These are phyloP conservation scores for Chloropsis hardwickii DNA, from an alignment of 2,113 vertebrate species.

Conservation along the genomic window DNA sequence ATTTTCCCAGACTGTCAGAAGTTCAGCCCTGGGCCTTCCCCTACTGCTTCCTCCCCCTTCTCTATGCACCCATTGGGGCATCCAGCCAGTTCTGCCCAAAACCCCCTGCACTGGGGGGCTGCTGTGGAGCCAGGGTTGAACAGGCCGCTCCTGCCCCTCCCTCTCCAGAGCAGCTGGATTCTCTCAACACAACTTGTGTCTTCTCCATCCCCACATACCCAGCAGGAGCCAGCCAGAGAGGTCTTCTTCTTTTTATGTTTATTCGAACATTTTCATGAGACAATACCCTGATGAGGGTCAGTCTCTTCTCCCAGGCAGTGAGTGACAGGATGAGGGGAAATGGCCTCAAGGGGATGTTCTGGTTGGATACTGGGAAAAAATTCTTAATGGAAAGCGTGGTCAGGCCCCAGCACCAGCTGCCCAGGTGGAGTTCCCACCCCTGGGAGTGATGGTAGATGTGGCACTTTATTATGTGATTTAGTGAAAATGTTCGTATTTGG, in stretches of 20 bases:
- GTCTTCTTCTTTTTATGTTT: not conserved
- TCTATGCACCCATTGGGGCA: not conserved
- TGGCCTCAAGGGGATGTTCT: not conserved
- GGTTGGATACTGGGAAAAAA: not conserved
- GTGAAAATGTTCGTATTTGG: not conserved
- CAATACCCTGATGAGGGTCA: rapidly evolving
- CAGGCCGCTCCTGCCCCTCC: not conserved
- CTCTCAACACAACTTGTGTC: not conserved
- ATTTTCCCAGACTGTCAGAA: not conserved
- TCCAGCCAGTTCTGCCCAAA: not conserved
- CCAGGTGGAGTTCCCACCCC: not conserved
- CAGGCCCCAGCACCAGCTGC: not conserved
- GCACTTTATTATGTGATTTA: not conserved
- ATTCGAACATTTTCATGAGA: not conserved
- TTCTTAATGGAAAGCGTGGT: no score
- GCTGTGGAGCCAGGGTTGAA: not conserved
- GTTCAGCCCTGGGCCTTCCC: not conserved
- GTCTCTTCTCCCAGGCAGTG: not conserved
- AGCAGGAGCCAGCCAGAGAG: not conserved
- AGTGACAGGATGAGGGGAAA: not conserved
- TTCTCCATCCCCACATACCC: not conserved
- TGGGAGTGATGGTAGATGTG: not conserved
- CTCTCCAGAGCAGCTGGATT: not conserved
- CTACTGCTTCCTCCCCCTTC: not conserved
- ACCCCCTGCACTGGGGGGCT: not conserved